These are phyloP conservation scores for Oreohelix idahoensis DNA, from an alignment of 1,140 invertebrate genomes.

Conservation along the genomic window DNA sequence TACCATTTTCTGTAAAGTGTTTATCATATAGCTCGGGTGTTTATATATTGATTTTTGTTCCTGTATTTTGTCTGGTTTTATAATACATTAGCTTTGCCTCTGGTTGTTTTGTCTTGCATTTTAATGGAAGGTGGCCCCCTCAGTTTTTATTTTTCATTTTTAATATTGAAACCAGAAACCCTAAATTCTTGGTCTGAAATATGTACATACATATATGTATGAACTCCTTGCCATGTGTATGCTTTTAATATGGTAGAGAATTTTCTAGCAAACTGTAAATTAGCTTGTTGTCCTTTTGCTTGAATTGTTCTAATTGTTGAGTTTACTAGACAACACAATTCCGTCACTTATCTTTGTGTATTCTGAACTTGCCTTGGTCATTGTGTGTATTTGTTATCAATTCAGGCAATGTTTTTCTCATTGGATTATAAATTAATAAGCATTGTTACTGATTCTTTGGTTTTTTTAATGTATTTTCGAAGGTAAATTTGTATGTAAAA, in stretches of 20 bases:
- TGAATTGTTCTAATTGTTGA: not conserved
- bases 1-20: too few species aligned
- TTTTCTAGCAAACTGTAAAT: conserved; percentile 12
- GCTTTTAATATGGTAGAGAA: conserved; percentile 41
- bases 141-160: too few species aligned
- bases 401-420: conserved; percentile 21
- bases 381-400: conserved; percentile 29
- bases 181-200: too few species aligned
- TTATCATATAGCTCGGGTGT: too few species aligned
- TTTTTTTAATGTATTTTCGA: conserved; percentile 36
- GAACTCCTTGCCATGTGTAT: not conserved
- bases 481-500: conserved; percentile 41
- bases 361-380: conserved; percentile 41
- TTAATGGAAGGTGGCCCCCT: too few species aligned
- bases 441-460: conserved; percentile 42
- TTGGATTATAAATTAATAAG: conserved; percentile 14
- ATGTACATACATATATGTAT: too few species aligned
- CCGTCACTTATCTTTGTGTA: conserved; percentile 9
- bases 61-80: too few species aligned
- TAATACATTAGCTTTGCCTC: too few species aligned
- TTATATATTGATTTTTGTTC: too few species aligned
- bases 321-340: not conserved
- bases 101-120: too few species aligned
- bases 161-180: too few species aligned
- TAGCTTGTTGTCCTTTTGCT: conserved; percentile 8